A percentile compares a stretch with the other conserved stretches of the same genome.
These are phyloP conservation scores for Sinohyriopsis cumingii DNA, from an alignment of 2,888 invertebrate genomes.

Conservation along the genomic window DNA sequence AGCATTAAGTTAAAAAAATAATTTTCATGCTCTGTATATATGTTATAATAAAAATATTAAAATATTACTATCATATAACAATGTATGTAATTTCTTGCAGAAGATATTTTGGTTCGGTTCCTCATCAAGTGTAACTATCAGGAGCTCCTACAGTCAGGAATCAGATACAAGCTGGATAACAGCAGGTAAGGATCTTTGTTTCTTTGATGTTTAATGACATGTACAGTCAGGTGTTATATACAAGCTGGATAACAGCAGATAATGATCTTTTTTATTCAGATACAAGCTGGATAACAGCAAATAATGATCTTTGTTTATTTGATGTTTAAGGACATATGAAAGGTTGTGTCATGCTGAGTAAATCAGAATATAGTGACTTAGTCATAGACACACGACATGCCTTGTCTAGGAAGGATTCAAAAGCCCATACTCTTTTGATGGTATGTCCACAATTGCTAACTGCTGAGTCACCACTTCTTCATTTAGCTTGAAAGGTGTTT, in stretches of 20 bases:
- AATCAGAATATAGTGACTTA: no score
- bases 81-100: conserved; percentile 37
- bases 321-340: neutral
- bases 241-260: conserved; percentile 58
- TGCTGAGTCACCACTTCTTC: no score
- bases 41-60: no score
- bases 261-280: conserved; percentile 1
- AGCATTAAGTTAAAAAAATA: no score
- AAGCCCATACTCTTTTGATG: no score
- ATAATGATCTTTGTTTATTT: conserved; percentile 21
- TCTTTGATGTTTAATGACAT: neutral
- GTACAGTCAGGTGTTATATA: no score
- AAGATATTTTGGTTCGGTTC: conserved; percentile 57
- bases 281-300: conserved; percentile 60
- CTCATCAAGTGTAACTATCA: conserved; percentile 57
- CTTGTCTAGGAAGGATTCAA: no score
- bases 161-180: conserved; percentile 58
- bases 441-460: no score
- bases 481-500: no score
- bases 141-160: conserved; percentile 48
- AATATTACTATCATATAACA: no score
- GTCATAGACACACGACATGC: neutral
- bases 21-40: no score
- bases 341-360: no score
- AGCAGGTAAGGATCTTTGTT: conserved; percentile 39